These are phyloP conservation scores for Liparis tanakae DNA, from an alignment of 2,797 vertebrate genomes.

Conservation along the genomic window DNA sequence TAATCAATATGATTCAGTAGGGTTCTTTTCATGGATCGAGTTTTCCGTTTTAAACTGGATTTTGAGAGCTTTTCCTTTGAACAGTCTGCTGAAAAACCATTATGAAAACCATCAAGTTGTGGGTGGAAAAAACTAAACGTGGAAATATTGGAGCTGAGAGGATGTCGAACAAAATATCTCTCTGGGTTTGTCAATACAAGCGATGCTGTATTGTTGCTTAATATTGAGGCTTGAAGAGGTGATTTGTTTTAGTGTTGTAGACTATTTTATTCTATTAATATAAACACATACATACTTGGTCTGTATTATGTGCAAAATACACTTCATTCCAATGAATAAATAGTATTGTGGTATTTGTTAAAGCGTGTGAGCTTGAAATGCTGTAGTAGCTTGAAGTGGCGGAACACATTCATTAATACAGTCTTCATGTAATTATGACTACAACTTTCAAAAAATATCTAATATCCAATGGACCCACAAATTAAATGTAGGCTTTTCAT, in stretches of 20 bases:
- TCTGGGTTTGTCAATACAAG: background rate
- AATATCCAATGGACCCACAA: background rate
- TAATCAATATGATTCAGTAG: conserved; percentile 35
- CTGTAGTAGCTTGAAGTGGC: too few relatives aligned
- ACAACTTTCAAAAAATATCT: background rate
- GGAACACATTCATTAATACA: background rate
- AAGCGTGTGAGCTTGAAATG: too few relatives aligned
- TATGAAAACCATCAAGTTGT: background rate
- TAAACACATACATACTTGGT: background rate
- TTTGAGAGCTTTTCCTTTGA: background rate
- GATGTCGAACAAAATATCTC: accelerated
- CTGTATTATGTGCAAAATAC: background rate
- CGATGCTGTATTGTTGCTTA: too few relatives aligned
- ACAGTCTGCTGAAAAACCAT: background rate
- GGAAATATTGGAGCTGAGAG: background rate
- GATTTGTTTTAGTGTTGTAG: too few relatives aligned
- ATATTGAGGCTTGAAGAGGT: too few relatives aligned
- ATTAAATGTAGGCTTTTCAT: background rate
- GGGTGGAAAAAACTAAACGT: background rate
- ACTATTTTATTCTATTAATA: too few relatives aligned
- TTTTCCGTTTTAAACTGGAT: background rate
- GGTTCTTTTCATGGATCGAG: conserved; percentile 23
- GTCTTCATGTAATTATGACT: too few relatives aligned
- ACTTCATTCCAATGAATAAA: too few relatives aligned
- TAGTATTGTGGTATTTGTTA: background rate